Evolutionary conservation across 1,140 invertebrate species (phyloP), one percentile per base, ranked within the genome.

Genomic region (Drosophila repletoides): DNA sequence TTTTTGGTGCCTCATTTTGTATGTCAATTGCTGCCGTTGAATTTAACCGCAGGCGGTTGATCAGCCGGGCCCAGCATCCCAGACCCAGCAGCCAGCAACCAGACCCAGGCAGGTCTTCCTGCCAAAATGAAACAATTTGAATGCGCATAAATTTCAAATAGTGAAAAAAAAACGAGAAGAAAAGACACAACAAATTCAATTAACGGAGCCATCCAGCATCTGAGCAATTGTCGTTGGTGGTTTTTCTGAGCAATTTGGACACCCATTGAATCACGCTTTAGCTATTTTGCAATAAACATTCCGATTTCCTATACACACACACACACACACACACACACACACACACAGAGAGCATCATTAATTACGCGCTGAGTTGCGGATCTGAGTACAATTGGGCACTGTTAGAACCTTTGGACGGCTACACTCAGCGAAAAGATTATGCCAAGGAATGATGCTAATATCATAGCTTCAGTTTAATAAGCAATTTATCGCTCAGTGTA

Each of bases 221-320:
- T 17, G 29, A 53, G 29, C 38, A 61, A 51, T 67, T 67, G 67
- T 77, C 73, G 72, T 38, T 36, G 33, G 6, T 14, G 31, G n/a
- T n/a, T n/a, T n/a, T 34, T 60, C 10, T 58, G 29, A 52, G 70
- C 80, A 74, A 83, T 84, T 86, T 72, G 53, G 76, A 46, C 52
- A 61, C 74, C 69, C 70, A 83, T 72, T 84, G 74, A 84, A 79
- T 83, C 79, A 86, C 80, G 79, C 71, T 79, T 83, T 58, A 41
- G 61, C 79, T 71, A 72, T 80, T 71, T 70, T 55, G 36, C 52
- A 15, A 12, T 41, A 12, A 24, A 7, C 17, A 61, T 36, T 52
- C 9, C 22, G 43, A 26, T 48, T 55, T 55, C 26, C 51, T 75
- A 61, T 38, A 28, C 48, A 53, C n/a, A 53, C 22, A 52, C 21